Evolutionary conservation across 2,888 invertebrate genomes (phyloP), one percentile per base, ranked within the genome.

Genomic region (Drosophila mettleri): DNA sequence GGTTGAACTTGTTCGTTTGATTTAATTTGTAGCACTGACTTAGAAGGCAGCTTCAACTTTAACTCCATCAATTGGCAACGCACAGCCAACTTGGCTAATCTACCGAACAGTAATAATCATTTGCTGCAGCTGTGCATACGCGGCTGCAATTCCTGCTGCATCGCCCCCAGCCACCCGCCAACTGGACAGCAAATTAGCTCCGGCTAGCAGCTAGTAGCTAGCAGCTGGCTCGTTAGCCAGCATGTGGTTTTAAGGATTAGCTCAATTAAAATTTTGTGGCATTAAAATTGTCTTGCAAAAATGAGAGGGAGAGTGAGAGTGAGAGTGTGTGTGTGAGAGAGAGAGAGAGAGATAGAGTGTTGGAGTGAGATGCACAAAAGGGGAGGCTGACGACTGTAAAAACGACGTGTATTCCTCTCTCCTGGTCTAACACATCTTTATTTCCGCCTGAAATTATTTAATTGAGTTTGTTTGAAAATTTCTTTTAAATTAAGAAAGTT

Each of bases 401-500:
- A 82, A 61, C 64, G 71, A 62, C 64, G 74, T 74, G 46, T 62
- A 63, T 60, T 66, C 16, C 5, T 33, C 41, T 43, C 14, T 16
- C 7, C 22, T 24, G 41, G 65, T 55, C 70, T 60, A 48, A 54
- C 74, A 77, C 76, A 86, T 88, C 70, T 88, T 88, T 85, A 83
- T 88, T 83, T 88, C 73, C 55, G 77, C 75, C 74, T 71, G 70
- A 79, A 86, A 85, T 86, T 88, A 88, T 88, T 88, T 85, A 85
- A 85, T 88, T 85, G 84, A 86, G 85, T 88, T 85, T 85, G 88
- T 88, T 85, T 71, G 79, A 84, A 86, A 85, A 85, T 88, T 85
- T 85, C 84, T 88, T 85, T 85, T 88, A 85, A 85, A 85, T 85
- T 85, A 85, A 83, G 86, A 85, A 85, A 85, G 74, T 85, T 88